Evolutionary conservation across 2,797 vertebrate genomes (phyloP).

Genomic region (Protosalanx chinensis): DNA sequence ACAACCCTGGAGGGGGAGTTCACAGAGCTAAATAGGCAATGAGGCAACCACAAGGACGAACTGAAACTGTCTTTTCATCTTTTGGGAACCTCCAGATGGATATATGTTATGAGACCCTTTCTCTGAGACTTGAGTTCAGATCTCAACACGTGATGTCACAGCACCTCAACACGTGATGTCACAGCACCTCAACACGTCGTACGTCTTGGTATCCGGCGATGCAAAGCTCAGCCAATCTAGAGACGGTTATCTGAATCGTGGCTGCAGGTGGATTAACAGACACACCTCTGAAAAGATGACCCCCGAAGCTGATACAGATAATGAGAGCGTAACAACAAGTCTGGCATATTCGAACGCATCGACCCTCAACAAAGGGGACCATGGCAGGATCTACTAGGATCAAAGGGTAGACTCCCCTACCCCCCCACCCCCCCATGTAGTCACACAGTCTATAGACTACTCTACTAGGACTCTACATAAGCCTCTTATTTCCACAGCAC

Average conservation of each 20-base stretch:
- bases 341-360: not conserved
- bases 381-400: slow-evolving; percentile 22
- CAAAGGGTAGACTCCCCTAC: slow-evolving; percentile 14
- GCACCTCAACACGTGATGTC: slow-evolving; percentile 22
- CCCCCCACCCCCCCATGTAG: not conserved
- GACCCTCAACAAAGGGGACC: slow-evolving; percentile 12
- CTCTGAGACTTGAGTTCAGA: slow-evolving; percentile 25
- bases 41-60: no score
- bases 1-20: not conserved
- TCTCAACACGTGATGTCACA: slow-evolving; percentile 23
- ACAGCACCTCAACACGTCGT: slow-evolving; percentile 14
- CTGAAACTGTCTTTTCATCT: not conserved
- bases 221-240: not conserved
- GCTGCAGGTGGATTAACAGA: no score
- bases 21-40: not conserved
- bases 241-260: no score
- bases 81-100: not conserved
- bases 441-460: not conserved
- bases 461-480: slow-evolving; percentile 14
- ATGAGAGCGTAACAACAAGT: not conserved
- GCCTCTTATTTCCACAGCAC: slow-evolving; percentile 24
- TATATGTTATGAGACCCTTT: not conserved
- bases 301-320: not conserved
- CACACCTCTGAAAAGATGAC: not conserved
- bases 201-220: slow-evolving; percentile 5